Evolutionary conservation across 2,113 vertebrate genomes (phyloP).

Genomic region (Phalacrocorax brasilianus): DNA sequence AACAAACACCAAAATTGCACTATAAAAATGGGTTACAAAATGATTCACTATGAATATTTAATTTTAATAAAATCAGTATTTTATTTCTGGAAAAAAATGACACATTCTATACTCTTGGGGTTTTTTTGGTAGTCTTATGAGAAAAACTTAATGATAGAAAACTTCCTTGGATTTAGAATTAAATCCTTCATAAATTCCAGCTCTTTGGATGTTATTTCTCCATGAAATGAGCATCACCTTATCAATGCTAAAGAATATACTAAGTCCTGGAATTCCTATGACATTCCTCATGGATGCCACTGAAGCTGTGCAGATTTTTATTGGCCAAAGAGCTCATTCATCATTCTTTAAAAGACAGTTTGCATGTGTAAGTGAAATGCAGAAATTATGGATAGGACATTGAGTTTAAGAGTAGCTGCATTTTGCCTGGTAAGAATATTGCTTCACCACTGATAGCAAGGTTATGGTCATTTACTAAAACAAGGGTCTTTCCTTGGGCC

Average conservation of each 20-base stretch:
- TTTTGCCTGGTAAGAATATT: neutral
- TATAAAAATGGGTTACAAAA: neutral
- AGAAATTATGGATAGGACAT: neutral
- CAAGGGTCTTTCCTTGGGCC: neutral
- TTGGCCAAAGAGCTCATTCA: neutral
- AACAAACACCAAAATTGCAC: neutral
- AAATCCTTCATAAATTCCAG: neutral
- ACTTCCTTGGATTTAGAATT: neutral
- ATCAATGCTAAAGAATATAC: neutral
- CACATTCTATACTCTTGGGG: neutral
- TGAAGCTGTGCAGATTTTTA: neutral
- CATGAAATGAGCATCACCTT: neutral
- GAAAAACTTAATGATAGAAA: neutral
- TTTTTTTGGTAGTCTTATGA: neutral
- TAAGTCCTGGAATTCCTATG: neutral
- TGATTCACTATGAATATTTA: neutral
- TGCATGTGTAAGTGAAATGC: neutral
- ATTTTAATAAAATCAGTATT: neutral
- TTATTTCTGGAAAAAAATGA: neutral
- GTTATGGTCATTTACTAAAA: neutral
- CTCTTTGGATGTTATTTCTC: neutral
- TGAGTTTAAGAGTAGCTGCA: neutral
- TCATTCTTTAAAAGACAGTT: neutral
- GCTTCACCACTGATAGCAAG: neutral
- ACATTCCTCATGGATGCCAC: neutral